These are phyloP conservation scores for Pimpla rufipes DNA, from an alignment of 2,888 invertebrate genomes.

Conservation along the genomic window DNA sequence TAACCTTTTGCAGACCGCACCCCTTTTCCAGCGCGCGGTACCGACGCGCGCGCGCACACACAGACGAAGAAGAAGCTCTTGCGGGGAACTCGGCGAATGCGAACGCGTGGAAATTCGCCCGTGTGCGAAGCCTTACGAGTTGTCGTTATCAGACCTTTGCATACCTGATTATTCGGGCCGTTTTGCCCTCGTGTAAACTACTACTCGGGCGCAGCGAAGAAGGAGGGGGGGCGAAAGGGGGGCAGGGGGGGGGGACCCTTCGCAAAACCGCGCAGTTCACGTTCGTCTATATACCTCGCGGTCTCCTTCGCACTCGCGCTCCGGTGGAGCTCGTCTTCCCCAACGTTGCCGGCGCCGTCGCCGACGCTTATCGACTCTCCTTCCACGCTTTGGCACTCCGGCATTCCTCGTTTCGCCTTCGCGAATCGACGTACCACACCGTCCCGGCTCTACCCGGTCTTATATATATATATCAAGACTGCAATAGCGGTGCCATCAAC, in stretches of 20 bases:
- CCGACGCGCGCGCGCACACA: slow-evolving; percentile 15
- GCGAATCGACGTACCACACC: slow-evolving; percentile 11
- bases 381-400: slow-evolving; percentile 9
- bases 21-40: slow-evolving; percentile 11
- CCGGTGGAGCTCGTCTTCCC: slow-evolving; percentile 1
- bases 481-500: background rate
- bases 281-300: slow-evolving; percentile 29
- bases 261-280: slow-evolving; percentile 57
- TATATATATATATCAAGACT: too few relatives aligned
- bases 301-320: background rate
- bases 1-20: slow-evolving; percentile 47
- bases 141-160: slow-evolving; percentile 80
- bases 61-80: slow-evolving; percentile 2
- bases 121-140: slow-evolving; percentile 69
- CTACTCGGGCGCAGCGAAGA: slow-evolving; percentile 52
- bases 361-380: slow-evolving; percentile 37
- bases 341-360: slow-evolving; percentile 8
- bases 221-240: too few relatives aligned
- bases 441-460: background rate
- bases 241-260: background rate
- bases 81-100: slow-evolving; percentile 32
- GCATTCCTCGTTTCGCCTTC: slow-evolving; percentile 26
- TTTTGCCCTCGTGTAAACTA: slow-evolving; percentile 76
- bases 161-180: slow-evolving; percentile 80
- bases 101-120: slow-evolving; percentile 40